These are phyloP conservation scores for Aphidius colemani DNA, from an alignment of 2,888 invertebrate genomes.

Conservation along the genomic window DNA sequence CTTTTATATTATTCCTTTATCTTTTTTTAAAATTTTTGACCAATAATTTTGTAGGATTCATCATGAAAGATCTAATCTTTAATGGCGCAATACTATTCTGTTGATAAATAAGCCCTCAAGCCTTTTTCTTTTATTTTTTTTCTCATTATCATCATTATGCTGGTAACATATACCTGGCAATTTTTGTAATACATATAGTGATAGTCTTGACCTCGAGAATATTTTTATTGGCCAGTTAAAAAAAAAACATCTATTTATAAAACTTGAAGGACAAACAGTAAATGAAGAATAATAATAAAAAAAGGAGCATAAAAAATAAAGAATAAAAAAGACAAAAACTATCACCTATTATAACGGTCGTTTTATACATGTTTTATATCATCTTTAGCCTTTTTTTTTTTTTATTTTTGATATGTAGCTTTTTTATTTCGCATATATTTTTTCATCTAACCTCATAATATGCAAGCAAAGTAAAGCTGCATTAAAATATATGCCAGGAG, in stretches of 20 bases:
- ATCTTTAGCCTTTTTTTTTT: neutral
- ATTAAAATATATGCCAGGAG: conserved; percentile 15
- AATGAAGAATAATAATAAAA: too few relatives aligned
- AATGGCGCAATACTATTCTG: too few relatives aligned
- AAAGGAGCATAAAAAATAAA: neutral
- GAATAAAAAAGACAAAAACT: conserved; percentile 7
- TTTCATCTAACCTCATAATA: conserved; percentile 25
- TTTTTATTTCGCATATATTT: conserved; percentile 20
- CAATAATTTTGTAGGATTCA: neutral
- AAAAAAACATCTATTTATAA: too few relatives aligned
- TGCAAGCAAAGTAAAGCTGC: conserved; percentile 25
- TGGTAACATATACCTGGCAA: neutral
- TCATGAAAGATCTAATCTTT: neutral
- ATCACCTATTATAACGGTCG: conserved; percentile 19
- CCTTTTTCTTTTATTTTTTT: too few relatives aligned
- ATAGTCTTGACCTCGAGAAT: conserved; percentile 4
- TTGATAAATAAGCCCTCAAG: too few relatives aligned
- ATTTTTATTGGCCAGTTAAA: neutral
- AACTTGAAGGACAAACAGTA: too few relatives aligned
- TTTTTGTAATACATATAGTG: neutral
- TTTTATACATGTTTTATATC: conserved; percentile 2
- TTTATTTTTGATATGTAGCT: neutral
- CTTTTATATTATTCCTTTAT: neutral
- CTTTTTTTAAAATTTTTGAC: neutral
- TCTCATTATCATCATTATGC: neutral